phyloP scores from a whole-genome alignment of 2,797 vertebrate genomes.

The Morelia viridis region DNA sequence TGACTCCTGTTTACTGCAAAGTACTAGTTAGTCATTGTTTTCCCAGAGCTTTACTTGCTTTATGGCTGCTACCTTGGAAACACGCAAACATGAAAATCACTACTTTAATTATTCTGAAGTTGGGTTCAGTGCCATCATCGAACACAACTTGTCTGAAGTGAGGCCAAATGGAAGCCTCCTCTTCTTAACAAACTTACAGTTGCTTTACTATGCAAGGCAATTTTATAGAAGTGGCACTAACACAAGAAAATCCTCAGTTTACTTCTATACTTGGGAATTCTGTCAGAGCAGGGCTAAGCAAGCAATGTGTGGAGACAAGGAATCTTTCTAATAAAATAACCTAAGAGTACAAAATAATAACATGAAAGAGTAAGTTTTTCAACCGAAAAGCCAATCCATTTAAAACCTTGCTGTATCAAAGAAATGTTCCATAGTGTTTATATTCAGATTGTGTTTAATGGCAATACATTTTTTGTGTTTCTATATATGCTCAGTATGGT shows the following conservation, averaged over 20 bases:
- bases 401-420: background rate
- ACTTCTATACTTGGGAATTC: background rate
- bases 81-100: slow-evolving; percentile 4
- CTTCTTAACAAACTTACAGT: background rate
- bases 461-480: background rate
- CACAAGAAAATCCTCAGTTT: background rate
- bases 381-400: background rate
- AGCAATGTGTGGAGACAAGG: background rate
- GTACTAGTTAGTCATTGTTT: background rate
- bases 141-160: background rate
- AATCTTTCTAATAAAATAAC: background rate
- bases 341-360: background rate
- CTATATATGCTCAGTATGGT: background rate
- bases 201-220: background rate
- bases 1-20: background rate
- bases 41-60: slow-evolving; percentile 28
- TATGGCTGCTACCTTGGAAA: slow-evolving; percentile 29
- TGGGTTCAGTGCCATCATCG: background rate
- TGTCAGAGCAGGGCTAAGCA: background rate
- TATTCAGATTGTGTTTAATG: background rate
- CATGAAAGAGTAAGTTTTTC: background rate
- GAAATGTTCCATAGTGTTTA: background rate
- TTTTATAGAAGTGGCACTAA: background rate
- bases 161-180: background rate
- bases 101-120: background rate